Conservation (phyloP, 2,797 vertebrate genomes). For the Poeciliopsis gracilis region DNA sequence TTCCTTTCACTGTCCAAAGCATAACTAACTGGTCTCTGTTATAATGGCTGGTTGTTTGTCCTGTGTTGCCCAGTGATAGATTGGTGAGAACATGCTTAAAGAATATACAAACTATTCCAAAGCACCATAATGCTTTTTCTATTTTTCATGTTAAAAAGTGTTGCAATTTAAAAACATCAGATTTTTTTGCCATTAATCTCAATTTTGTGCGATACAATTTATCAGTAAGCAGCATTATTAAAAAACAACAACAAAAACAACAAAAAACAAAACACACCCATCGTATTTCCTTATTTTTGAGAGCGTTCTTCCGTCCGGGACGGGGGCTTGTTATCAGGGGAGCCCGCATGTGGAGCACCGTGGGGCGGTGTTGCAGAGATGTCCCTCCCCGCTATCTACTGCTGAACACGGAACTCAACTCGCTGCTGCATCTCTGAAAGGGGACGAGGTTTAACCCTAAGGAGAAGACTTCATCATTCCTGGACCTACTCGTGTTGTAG, state of each 20-base stretch:
- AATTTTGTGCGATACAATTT: too few relatives aligned
- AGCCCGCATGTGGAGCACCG: not conserved
- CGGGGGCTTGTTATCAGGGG: not conserved
- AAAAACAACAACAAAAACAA: not conserved
- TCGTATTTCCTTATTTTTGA: not conserved
- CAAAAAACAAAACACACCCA: too few relatives aligned
- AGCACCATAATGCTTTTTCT: not conserved
- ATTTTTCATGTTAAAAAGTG: not conserved
- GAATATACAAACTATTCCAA: not conserved
- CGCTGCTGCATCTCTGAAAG: slow-evolving; percentile 38
- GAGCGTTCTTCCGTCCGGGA: not conserved
- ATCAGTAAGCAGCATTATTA: not conserved
- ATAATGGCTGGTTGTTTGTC: not conserved
- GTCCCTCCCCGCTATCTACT: not conserved
- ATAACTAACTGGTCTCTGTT: too few relatives aligned
- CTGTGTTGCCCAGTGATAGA: not conserved
- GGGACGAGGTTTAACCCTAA: slow-evolving; percentile 9
- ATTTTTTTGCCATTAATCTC: not conserved
- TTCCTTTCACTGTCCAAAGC: not conserved
- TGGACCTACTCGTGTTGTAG: slow-evolving; percentile 19
- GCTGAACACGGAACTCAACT: slow-evolving; percentile 70
- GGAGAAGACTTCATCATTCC: slow-evolving; percentile 21
- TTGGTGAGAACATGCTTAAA: not conserved
- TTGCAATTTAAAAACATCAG: not conserved
- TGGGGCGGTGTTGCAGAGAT: not conserved